Conservation (phyloP, 2,797 vertebrate genomes). For the Enteromius unitaeniatus region DNA sequence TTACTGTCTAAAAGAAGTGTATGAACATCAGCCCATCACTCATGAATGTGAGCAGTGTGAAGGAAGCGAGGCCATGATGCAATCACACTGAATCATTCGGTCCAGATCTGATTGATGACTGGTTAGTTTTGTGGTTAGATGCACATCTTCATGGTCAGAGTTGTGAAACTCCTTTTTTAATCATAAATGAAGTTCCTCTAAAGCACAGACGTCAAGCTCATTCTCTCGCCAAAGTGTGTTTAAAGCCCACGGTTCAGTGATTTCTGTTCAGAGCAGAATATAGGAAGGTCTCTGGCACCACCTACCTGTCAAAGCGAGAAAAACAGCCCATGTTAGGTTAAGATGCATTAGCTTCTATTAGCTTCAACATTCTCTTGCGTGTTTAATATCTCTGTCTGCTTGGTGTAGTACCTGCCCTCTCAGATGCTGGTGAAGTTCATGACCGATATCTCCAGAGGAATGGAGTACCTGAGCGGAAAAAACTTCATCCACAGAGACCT, state of each 20-base stretch:
- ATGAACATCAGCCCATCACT: not conserved
- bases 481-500: constrained; percentile 93
- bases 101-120: constrained; percentile 50
- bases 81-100: not conserved
- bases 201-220: constrained; percentile 53
- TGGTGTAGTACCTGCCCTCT: constrained; percentile 84
- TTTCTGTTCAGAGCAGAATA: not conserved
- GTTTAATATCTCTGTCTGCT: not conserved
- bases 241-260: not conserved
- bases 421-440: constrained; percentile 94
- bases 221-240: constrained; percentile 33
- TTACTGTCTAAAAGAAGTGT: not conserved
- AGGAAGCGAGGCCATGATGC: not conserved
- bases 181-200: constrained; percentile 64
- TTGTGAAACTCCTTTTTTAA: constrained; percentile 62
- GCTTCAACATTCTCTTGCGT: not conserved
- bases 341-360: no score
- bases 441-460: constrained; percentile 89
- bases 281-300: constrained; percentile 56
- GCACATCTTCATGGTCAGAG: constrained; percentile 46
- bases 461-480: constrained; percentile 91
- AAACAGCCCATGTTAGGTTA: not conserved
- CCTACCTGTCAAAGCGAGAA: constrained; percentile 61
- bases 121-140: constrained; percentile 45
- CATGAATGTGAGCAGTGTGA: not conserved